A percentile compares a stretch with the other conserved stretches of the same genome.
Conservation (phyloP, 2,888 invertebrate genomes). For the Psococerastis gibbosa region DNA sequence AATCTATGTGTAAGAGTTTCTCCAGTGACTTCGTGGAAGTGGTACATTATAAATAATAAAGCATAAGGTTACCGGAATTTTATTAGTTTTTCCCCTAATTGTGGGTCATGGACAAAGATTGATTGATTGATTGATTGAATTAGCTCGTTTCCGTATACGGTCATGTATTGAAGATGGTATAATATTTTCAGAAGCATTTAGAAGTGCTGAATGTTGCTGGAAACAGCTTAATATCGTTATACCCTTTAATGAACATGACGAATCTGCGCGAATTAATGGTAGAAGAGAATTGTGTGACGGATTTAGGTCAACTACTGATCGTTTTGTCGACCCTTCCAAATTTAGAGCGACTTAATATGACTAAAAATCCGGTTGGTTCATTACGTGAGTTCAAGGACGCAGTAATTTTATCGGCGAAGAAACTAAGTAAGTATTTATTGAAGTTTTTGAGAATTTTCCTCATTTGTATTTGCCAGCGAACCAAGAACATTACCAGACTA, state of each 20-base stretch:
- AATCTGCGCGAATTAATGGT: slow-evolving; percentile 14
- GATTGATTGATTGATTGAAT: too few relatives aligned
- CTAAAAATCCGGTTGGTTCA: slow-evolving; percentile 42
- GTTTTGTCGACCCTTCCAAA: slow-evolving; percentile 33
- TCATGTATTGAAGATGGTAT: too few relatives aligned
- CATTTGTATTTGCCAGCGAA: too few relatives aligned
- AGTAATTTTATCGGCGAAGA: slow-evolving; percentile 39
- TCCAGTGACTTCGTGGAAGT: too few relatives aligned
- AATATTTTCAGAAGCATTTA: not conserved
- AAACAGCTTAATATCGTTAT: slow-evolving; percentile 18
- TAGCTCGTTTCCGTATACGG: too few relatives aligned
- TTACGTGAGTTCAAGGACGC: slow-evolving; percentile 45
- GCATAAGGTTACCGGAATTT: too few relatives aligned
- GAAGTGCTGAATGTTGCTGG: slow-evolving; percentile 9
- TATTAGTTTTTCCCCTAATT: too few relatives aligned
- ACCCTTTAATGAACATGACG: slow-evolving; percentile 16
- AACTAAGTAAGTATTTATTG: slow-evolving; percentile 31
- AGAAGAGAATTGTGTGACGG: slow-evolving; percentile 24
- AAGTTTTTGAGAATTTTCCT: slow-evolving; percentile 14
- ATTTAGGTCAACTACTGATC: slow-evolving; percentile 34
- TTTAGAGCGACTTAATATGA: slow-evolving; percentile 35
- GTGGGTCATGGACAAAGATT: too few relatives aligned
- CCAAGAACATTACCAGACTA: not conserved
- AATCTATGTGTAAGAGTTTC: too few relatives aligned
- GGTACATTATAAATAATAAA: too few relatives aligned